These are phyloP conservation scores for Atrina japonica DNA, from an alignment of 2,888 invertebrate species.

Conservation along the genomic window DNA sequence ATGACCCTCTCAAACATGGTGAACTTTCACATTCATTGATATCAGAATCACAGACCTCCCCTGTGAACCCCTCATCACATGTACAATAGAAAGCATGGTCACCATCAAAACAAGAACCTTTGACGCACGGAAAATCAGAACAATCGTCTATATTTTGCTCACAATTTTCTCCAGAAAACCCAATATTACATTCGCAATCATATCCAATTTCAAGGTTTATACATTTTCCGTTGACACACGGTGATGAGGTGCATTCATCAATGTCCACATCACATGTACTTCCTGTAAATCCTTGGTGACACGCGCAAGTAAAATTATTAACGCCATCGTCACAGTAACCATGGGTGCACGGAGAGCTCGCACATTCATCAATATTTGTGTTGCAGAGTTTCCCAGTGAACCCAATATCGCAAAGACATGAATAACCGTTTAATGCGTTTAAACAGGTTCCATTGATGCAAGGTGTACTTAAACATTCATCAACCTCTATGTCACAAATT, in stretches of 20 bases:
- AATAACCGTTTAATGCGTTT: conserved; percentile 6
- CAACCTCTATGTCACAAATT: conserved; percentile 16
- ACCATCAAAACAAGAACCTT: conserved; percentile 32
- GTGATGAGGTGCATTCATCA: neutral
- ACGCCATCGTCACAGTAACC: conserved; percentile 10
- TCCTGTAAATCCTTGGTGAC: conserved; percentile 12
- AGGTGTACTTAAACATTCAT: conserved; percentile 29
- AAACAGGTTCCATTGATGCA: conserved; percentile 29
- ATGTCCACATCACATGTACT: neutral
- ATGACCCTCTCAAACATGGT: neutral
- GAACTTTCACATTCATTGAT: neutral
- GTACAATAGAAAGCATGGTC: conserved; percentile 24
- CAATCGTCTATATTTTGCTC: conserved; percentile 45
- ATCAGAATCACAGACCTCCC: conserved; percentile 29
- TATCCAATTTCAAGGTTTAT: neutral
- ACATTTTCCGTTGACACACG: conserved; percentile 14
- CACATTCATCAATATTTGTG: conserved; percentile 18
- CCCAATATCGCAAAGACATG: conserved; percentile 86
- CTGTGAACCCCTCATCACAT: conserved; percentile 29
- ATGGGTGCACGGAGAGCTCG: neutral
- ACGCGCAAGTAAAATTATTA: conserved; percentile 1
- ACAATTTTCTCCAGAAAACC: conserved; percentile 36
- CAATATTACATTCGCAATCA: conserved; percentile 6
- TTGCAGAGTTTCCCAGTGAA: conserved; percentile 83
- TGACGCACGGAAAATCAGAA: conserved; percentile 27